Conservation (phyloP, 2,797 vertebrate species). For the Aphelocoma californica region DNA sequence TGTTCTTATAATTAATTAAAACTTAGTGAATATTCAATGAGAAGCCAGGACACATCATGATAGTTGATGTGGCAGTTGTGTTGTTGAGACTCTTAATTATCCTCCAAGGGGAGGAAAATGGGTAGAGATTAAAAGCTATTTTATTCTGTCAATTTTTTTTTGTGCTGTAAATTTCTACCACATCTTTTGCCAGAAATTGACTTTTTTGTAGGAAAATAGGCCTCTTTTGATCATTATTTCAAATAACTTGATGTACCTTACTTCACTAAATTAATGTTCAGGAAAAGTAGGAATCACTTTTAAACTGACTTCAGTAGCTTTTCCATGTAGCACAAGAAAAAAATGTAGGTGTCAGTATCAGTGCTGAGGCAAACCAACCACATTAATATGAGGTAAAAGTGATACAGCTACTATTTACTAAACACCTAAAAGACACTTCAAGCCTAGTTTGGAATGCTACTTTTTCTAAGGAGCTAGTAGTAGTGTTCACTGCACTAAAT, state of each 20-base stretch:
- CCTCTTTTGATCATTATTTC: not conserved
- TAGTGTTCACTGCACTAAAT: not conserved
- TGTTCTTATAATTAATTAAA: not conserved
- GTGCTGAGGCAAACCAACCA: not conserved
- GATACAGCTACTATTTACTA: not conserved
- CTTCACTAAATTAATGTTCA: not conserved
- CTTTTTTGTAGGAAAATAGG: slow-evolving; percentile 17
- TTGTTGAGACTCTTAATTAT: slow-evolving; percentile 16
- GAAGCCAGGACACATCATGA: not conserved
- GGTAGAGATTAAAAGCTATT: slow-evolving; percentile 10
- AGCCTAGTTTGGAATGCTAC: not conserved
- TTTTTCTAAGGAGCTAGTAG: not conserved
- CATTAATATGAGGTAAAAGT: not conserved
- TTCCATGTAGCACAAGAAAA: not conserved
- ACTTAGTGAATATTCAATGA: not conserved
- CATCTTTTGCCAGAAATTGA: slow-evolving; percentile 11
- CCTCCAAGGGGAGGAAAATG: not conserved
- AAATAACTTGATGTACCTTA: not conserved
- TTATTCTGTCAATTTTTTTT: not conserved
- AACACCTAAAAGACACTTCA: not conserved
- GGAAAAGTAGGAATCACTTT: slow-evolving; percentile 2
- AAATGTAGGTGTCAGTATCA: not conserved
- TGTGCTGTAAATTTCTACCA: slow-evolving; percentile 17
- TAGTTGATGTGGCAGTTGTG: not conserved
- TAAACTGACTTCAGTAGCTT: slow-evolving; percentile 1